Evolutionary conservation across 30 jellyfish, hydroid and myxozoan species (phyloP).

Genomic region (Nemopilema nomurai): DNA sequence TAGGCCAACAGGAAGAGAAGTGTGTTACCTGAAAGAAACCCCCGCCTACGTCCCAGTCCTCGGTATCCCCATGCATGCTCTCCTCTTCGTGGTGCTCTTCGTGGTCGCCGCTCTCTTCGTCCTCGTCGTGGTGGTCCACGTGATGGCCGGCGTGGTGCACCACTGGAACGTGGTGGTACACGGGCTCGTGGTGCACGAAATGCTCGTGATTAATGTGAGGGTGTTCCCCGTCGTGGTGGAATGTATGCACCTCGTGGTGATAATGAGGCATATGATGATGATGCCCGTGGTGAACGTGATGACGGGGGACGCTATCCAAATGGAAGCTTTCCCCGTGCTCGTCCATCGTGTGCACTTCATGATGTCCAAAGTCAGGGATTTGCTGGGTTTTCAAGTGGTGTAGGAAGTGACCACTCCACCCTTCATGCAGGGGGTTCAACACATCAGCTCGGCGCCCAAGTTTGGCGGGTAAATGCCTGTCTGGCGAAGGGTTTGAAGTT

Average conservation of each 20-base stretch:
- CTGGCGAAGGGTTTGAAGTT: neutral
- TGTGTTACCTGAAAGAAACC: slow-evolving; percentile 75
- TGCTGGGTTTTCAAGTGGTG: slow-evolving; percentile 16
- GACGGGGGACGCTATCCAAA: slow-evolving; percentile 65
- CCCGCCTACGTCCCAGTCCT: slow-evolving; percentile 82
- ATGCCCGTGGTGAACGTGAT: slow-evolving; percentile 58
- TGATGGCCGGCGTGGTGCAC: slow-evolving; percentile 46
- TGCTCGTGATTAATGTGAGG: slow-evolving; percentile 68
- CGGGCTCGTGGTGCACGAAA: slow-evolving; percentile 61
- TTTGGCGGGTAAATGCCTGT: neutral
- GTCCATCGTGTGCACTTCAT: slow-evolving; percentile 47
- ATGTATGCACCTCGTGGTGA: slow-evolving; percentile 67
- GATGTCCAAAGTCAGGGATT: slow-evolving; percentile 58
- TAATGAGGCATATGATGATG: slow-evolving; percentile 42
- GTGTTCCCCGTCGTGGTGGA: slow-evolving; percentile 76
- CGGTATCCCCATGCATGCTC: slow-evolving; percentile 68
- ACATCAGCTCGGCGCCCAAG: slow-evolving; percentile 23
- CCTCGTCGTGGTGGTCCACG: slow-evolving; percentile 38
- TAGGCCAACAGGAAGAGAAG: too few species aligned
- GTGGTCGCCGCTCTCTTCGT: slow-evolving; percentile 52
- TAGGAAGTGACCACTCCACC: slow-evolving; percentile 35
- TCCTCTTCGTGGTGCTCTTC: slow-evolving; percentile 79
- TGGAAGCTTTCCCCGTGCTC: slow-evolving; percentile 53
- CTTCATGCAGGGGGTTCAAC: slow-evolving; percentile 36
- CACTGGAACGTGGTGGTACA: slow-evolving; percentile 31